Evolutionary conservation across 2,888 invertebrate species (phyloP), one percentile per base, ranked within the genome.

Genomic region (Dysmachus trigonus): DNA sequence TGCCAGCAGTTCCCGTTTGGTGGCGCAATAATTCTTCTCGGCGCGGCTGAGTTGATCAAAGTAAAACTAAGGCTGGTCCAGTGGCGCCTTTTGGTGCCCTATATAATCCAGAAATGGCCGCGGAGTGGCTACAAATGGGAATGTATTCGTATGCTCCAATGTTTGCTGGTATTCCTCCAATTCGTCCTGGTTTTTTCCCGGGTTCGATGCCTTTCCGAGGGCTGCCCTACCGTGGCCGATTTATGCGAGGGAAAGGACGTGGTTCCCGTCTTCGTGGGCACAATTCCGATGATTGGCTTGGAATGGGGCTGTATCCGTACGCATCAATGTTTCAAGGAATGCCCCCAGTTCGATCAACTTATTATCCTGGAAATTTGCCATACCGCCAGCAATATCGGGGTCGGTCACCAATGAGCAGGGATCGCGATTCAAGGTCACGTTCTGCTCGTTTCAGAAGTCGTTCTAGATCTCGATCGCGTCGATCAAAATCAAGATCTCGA

Each of bases 191-290:
- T 1, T 91, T 90, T 86, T 91, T 91, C 89, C 91, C 91, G 2
- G 90, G 91, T 88, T 89, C 89, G 89, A n/a, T 83, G 79, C 85
- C 88, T 87, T 73, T 87, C 71, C 72, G 86, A 13, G 85, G 85
- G 27, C 53, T 83, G 41, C 72, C 85, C 6, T 85, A 77, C 31
- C 89, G 92, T 10, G 90, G 88, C 0, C 92, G 93, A 35, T 82
- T 82, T 10, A 92, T 92, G 2, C 91, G 93, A 0, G 93, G 93
- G 0, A 90, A 93, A 82, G 92, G 92, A 0, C 92, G 93, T 1
- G 92, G 93, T 0, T 88, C 90, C 13, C 91, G 51, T 76, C 22
- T 22, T 30, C 51, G 33, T 27, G 76, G 38, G 18, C 30, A 35
- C 18, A 22, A 38, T 15, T 90, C 91, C 2, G 91, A 91, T 51